Conservation (phyloP, 2,113 vertebrate species). For the Rhinoderma darwinii region DNA sequence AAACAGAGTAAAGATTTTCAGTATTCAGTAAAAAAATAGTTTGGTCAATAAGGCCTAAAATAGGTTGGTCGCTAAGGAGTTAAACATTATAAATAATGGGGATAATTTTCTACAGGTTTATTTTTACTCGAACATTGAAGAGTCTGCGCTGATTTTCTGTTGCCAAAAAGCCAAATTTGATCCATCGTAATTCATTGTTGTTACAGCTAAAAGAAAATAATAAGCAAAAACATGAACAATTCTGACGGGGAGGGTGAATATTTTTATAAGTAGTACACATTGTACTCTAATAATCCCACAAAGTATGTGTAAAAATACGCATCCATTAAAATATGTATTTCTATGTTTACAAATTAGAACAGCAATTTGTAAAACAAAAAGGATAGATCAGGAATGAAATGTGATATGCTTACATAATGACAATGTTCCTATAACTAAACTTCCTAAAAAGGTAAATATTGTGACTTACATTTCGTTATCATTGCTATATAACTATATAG, state of each 20-base stretch:
- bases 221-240: too few relatives aligned
- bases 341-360: neutral
- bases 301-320: neutral
- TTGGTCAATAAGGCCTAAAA: too few relatives aligned
- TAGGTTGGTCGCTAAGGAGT: too few relatives aligned
- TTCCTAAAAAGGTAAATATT: conserved; percentile 1
- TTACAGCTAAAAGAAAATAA: too few relatives aligned
- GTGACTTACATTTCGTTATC: neutral
- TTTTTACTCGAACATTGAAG: neutral
- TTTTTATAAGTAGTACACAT: neutral
- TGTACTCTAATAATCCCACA: neutral
- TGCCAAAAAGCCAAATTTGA: neutral
- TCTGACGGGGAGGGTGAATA: neutral
- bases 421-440: neutral
- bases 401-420: neutral
- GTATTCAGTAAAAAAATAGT: too few relatives aligned
- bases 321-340: neutral
- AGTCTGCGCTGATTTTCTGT: neutral
- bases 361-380: neutral
- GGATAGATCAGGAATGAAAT: neutral
- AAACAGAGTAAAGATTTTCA: too few relatives aligned
- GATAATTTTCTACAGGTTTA: too few relatives aligned
- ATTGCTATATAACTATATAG: neutral
- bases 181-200: neutral
- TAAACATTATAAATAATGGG: too few relatives aligned